These are phyloP conservation scores for Trissoscelio sp. DNA, from an alignment of 2,888 invertebrate species.

Conservation along the genomic window DNA sequence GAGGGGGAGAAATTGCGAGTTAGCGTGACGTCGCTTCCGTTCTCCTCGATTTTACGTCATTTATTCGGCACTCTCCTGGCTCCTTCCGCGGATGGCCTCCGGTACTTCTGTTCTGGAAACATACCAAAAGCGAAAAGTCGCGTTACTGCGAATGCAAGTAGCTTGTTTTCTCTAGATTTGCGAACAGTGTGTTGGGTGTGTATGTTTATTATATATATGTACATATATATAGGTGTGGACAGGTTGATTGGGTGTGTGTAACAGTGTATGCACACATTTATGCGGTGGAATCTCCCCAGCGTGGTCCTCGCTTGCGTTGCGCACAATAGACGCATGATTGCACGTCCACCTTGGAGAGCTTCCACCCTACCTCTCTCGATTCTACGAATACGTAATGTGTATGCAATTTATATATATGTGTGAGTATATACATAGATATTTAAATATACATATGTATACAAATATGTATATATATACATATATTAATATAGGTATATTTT, in stretches of 20 bases:
- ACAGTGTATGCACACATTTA: slow-evolving; percentile 33
- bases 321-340: slow-evolving; percentile 36
- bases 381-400: slow-evolving; percentile 43
- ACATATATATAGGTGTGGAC: slow-evolving; percentile 34
- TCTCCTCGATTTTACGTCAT: slow-evolving; percentile 82
- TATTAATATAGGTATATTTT: not conserved
- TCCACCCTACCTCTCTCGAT: slow-evolving; percentile 30
- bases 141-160: slow-evolving; percentile 81
- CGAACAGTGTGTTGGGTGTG: slow-evolving; percentile 30
- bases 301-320: slow-evolving; percentile 17
- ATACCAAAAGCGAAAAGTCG: slow-evolving; percentile 80
- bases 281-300: slow-evolving; percentile 34
- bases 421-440: slow-evolving; percentile 11
- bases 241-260: slow-evolving; percentile 24
- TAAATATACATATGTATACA: not conserved
- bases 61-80: slow-evolving; percentile 81
- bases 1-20: slow-evolving; percentile 76
- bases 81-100: slow-evolving; percentile 78
- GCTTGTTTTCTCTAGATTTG: slow-evolving; percentile 72
- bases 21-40: slow-evolving; percentile 82
- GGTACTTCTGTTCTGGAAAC: slow-evolving; percentile 80
- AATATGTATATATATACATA: not conserved
- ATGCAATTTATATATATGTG: slow-evolving; percentile 42
- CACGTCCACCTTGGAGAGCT: slow-evolving; percentile 56
- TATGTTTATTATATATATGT: too few species aligned